A percentile compares a stretch with the other conserved stretches of the same genome.
Conservation (phyloP, 1,140 invertebrate species). For the Augochlora pura region DNA sequence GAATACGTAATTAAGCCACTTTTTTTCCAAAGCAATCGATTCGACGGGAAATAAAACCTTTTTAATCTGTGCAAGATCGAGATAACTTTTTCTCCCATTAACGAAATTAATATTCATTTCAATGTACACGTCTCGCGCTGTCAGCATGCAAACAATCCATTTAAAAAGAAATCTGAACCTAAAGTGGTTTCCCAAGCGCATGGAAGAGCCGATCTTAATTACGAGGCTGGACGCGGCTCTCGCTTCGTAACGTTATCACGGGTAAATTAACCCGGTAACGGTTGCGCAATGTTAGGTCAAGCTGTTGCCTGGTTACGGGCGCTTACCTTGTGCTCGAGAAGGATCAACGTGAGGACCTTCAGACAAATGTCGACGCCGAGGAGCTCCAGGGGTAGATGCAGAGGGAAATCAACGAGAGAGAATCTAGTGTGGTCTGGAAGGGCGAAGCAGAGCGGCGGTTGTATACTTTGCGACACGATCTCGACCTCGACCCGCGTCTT, state of each 20-base stretch:
- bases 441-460: conserved; percentile 94
- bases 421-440: conserved; percentile 98
- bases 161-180: no score
- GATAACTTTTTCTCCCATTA: no score
- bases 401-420: conserved; percentile 97
- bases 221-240: not conserved
- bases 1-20: no score
- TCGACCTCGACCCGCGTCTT: conserved; percentile 98
- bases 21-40: no score
- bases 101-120: no score
- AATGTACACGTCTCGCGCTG: no score
- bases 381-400: conserved; percentile 98
- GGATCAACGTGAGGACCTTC: conserved; percentile 96
- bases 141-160: no score
- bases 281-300: no score
- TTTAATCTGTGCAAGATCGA: no score
- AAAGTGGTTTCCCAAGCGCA: no score
- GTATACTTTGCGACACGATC: conserved; percentile 92
- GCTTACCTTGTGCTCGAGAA: conserved; percentile 97
- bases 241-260: not conserved
- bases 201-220: no score
- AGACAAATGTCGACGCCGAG: conserved; percentile 98
- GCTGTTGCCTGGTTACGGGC: not conserved
- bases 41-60: no score
- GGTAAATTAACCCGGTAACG: not conserved